phyloP scores from a whole-genome alignment of 2,113 vertebrate genomes.

The Callionymus lyra region DNA sequence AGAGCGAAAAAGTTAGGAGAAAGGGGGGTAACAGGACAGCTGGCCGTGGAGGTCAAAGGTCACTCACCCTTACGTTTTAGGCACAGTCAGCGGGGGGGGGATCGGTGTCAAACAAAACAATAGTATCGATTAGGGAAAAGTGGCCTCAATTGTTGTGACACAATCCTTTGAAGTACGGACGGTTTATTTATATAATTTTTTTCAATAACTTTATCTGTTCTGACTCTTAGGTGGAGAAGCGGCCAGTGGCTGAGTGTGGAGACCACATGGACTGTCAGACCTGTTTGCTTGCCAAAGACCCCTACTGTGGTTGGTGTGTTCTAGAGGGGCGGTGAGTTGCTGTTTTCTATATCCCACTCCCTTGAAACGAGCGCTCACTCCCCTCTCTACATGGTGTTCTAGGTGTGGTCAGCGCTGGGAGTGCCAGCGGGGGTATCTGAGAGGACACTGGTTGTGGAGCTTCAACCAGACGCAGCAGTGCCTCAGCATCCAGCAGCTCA shows the following conservation, averaged over 20 bases:
- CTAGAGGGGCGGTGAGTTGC: conserved; percentile 83
- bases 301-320: conserved; percentile 96
- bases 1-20: conserved; percentile 13
- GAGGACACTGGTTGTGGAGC: conserved; percentile 89
- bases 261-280: conserved; percentile 76
- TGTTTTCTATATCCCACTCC: neutral
- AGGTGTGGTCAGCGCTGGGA: conserved; percentile 81
- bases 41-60: conserved; percentile 38
- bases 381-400: conserved; percentile 5
- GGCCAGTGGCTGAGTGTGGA: conserved; percentile 84
- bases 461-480: conserved; percentile 77
- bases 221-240: conserved; percentile 73
- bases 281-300: conserved; percentile 79
- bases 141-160: conserved; percentile 46
- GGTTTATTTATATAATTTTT: too few relatives aligned
- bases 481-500: conserved; percentile 72
- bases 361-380: neutral
- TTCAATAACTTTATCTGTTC: neutral
- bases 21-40: conserved; percentile 39
- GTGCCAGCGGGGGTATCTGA: conserved; percentile 68
- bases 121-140: conserved; percentile 48
- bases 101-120: conserved; percentile 38
- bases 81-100: conserved; percentile 36
- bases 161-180: conserved; percentile 45
- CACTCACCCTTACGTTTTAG: conserved; percentile 18